phyloP scores from a whole-genome alignment of 2,888 invertebrate species.

The Catonia carolina region DNA sequence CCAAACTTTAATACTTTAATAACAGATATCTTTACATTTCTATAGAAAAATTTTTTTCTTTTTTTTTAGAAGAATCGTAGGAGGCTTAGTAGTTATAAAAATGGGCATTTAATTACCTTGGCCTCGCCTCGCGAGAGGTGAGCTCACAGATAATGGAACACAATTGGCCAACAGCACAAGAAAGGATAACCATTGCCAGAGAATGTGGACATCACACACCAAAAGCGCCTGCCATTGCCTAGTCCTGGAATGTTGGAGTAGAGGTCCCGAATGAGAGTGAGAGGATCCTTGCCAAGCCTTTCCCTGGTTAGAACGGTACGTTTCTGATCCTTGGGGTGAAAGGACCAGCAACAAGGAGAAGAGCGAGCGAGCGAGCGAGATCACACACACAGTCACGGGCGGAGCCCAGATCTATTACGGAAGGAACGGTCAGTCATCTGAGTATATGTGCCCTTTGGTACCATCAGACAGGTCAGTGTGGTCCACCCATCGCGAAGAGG shows the following conservation, averaged over 20 bases:
- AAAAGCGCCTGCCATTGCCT: neutral
- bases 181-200: too few relatives aligned
- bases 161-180: constrained; percentile 19
- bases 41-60: too few relatives aligned
- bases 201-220: constrained; percentile 16
- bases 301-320: neutral
- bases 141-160: constrained; percentile 12
- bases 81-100: too few relatives aligned
- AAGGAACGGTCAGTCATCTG: constrained; percentile 17
- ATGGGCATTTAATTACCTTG: constrained; percentile 22
- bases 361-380: too few relatives aligned
- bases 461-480: constrained; percentile 14
- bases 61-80: too few relatives aligned
- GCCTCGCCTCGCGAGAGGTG: constrained; percentile 12
- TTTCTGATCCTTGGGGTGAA: too few relatives aligned
- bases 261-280: neutral
- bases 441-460: constrained; percentile 20
- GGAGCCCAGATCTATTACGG: too few relatives aligned
- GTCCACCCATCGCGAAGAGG: constrained; percentile 23
- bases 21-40: too few relatives aligned
- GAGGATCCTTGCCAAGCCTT: neutral
- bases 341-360: too few relatives aligned
- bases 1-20: too few relatives aligned
- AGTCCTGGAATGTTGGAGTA: constrained; percentile 5
- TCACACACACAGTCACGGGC: too few relatives aligned